Percentiles rank a stretch among this genome's conserved stretches.
phyloP scores from a whole-genome alignment of 2,888 invertebrate genomes.

The Erebia ligea region DNA sequence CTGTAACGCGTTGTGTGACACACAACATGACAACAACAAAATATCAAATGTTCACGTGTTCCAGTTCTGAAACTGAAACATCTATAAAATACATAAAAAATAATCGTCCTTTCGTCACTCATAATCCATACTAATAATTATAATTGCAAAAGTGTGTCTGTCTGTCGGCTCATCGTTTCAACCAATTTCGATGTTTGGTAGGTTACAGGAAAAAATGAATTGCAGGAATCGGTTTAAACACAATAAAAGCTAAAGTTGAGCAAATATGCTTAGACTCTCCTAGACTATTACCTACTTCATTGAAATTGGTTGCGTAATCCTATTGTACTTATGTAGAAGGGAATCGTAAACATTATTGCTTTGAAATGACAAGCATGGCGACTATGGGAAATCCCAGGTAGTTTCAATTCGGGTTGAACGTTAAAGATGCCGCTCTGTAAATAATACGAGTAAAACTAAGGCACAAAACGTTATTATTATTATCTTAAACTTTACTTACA shows the following conservation, averaged over 20 bases:
- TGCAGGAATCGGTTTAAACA: conserved; percentile 62
- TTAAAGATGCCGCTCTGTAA: conserved; percentile 16
- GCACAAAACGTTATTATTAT: background rate
- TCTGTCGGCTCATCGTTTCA: too few species aligned
- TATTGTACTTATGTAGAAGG: conserved; percentile 38
- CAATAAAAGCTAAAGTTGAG: conserved; percentile 60
- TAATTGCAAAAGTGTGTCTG: too few species aligned
- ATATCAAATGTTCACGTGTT: too few species aligned
- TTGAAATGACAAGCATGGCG: conserved; percentile 53
- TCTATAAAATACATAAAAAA: too few species aligned
- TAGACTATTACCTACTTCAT: conserved; percentile 50
- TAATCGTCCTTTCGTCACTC: too few species aligned
- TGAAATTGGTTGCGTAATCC: conserved; percentile 62
- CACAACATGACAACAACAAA: too few species aligned
- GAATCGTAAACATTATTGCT: conserved; percentile 58
- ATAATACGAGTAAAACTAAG: background rate
- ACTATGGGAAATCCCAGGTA: conserved; percentile 37
- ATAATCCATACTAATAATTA: too few species aligned
- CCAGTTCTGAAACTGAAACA: too few species aligned
- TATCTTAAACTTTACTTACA: too few species aligned
- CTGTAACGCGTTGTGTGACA: too few species aligned
- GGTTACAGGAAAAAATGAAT: conserved; percentile 68
- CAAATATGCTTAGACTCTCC: conserved; percentile 38
- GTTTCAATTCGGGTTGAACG: conserved; percentile 26
- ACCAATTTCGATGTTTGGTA: too few species aligned